Conservation (phyloP, 2,888 invertebrate genomes). For the Argyresthia goedartella region DNA sequence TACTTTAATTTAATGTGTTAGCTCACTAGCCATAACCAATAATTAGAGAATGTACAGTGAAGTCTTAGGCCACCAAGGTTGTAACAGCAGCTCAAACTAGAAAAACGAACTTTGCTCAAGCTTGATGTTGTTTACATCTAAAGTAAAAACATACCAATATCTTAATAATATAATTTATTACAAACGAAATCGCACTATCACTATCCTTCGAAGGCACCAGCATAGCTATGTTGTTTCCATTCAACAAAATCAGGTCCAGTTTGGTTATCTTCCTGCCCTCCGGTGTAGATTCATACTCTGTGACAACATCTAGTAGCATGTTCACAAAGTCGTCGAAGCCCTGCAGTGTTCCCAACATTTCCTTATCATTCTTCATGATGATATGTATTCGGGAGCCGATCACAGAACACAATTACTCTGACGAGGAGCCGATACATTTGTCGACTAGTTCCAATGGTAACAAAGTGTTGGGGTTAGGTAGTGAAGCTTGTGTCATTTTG, state of each 20-base stretch:
- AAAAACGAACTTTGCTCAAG: too few species aligned
- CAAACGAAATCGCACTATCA: constrained; percentile 12
- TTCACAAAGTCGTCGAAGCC: constrained; percentile 99
- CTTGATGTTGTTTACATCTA: too few species aligned
- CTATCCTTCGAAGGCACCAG: constrained; percentile 56
- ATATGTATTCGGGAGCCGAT: constrained; percentile 99
- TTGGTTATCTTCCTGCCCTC: constrained; percentile 97
- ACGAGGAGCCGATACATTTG: constrained; percentile 99
- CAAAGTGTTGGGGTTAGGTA: constrained; percentile 89
- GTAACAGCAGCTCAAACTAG: too few species aligned
- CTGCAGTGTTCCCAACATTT: constrained; percentile 96
- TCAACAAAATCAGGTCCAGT: constrained; percentile 96
- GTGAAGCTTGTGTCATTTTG: constrained; percentile 68
- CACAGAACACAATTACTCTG: too few species aligned
- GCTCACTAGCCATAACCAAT: too few species aligned
- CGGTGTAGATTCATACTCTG: constrained; percentile 97
- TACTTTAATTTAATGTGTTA: too few species aligned
- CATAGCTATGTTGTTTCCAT: constrained; percentile 99
- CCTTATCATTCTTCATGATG: constrained; percentile 99
- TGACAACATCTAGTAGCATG: constrained; percentile 98
- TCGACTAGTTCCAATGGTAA: constrained; percentile 96
- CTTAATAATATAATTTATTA: constrained; percentile 8
- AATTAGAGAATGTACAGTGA: too few species aligned
- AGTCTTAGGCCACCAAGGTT: too few species aligned
- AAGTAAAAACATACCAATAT: background rate